These are phyloP conservation scores for Nephrotoma flavescens DNA, from an alignment of 2,888 invertebrate species.

Conservation along the genomic window DNA sequence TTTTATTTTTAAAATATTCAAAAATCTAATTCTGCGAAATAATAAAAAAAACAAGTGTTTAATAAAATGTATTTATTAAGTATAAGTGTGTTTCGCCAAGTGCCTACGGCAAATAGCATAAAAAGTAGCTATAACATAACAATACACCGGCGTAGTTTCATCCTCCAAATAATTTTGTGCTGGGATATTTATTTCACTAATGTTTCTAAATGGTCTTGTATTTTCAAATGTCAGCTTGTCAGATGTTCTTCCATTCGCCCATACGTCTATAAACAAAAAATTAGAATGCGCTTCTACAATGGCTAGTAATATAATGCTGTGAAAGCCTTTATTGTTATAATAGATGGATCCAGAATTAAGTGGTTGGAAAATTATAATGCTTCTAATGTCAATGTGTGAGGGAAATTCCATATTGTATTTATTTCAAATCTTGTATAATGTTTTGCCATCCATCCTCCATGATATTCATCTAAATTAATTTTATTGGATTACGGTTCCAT, in stretches of 20 bases:
- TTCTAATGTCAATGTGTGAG: constrained; percentile 21
- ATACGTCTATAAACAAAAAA: constrained; percentile 14
- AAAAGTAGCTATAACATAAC: constrained; percentile 11
- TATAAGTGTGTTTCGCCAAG: no score
- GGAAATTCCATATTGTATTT: constrained; percentile 19
- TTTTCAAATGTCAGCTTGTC: constrained; percentile 8
- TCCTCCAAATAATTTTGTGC: constrained; percentile 5
- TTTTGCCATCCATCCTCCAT: not conserved
- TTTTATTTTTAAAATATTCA: no score
- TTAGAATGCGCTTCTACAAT: constrained; percentile 15
- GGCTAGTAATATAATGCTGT: constrained; percentile 15
- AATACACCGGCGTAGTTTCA: not conserved
- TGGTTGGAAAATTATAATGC: constrained; percentile 18
- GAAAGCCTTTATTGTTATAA: constrained; percentile 19
- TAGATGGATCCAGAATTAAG: constrained; percentile 16
- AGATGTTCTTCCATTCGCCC: constrained; percentile 13
- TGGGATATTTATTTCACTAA: constrained; percentile 2
- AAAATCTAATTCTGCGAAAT: no score
- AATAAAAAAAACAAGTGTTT: no score
- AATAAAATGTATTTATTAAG: no score
- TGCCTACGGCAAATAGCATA: no score
- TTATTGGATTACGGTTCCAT: not conserved
- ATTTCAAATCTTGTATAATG: not conserved
- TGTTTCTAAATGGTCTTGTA: not conserved
- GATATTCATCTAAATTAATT: not conserved